A percentile compares a stretch with the other conserved stretches of the same genome.
Conservation (phyloP, 37 sponge, comb jelly and placozoan genomes). For the Eunapius fragilis region DNA sequence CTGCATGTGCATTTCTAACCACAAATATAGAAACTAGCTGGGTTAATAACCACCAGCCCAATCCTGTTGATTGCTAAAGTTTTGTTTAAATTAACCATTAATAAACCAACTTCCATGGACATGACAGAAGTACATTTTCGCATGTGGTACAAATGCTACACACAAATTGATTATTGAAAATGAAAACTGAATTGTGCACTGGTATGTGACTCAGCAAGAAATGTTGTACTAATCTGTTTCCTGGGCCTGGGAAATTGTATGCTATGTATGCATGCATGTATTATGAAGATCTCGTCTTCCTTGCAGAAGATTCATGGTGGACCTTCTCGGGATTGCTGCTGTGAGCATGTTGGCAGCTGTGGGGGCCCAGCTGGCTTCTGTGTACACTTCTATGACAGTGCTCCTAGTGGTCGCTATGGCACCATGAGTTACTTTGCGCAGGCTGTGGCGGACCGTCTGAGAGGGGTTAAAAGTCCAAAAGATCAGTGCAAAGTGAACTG, state of each 20-base stretch:
- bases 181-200: background rate
- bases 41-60: no score
- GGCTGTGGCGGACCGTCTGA: constrained; percentile 61
- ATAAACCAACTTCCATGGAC: no score
- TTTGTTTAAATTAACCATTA: no score
- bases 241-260: background rate
- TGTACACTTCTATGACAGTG: constrained; percentile 84
- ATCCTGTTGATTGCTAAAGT: no score
- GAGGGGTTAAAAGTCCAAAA: constrained; percentile 18
- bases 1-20: no score
- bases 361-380: constrained; percentile 53
- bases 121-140: no score
- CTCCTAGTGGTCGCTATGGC: constrained; percentile 93
- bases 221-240: no score
- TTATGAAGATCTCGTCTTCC: background rate
- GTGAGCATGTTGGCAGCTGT: constrained; percentile 40
- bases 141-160: no score
- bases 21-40: no score
- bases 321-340: constrained; percentile 54
- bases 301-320: constrained; percentile 24
- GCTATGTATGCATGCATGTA: background rate
- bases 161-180: no score
- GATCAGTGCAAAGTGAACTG: constrained; percentile 50
- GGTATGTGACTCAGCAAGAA: no score
- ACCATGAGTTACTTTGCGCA: constrained; percentile 86